A percentile compares a stretch with the other conserved stretches of the same genome.
These are phyloP conservation scores for Zeugodacus cucurbitae DNA, from an alignment of 1,140 invertebrate genomes.

Conservation along the genomic window DNA sequence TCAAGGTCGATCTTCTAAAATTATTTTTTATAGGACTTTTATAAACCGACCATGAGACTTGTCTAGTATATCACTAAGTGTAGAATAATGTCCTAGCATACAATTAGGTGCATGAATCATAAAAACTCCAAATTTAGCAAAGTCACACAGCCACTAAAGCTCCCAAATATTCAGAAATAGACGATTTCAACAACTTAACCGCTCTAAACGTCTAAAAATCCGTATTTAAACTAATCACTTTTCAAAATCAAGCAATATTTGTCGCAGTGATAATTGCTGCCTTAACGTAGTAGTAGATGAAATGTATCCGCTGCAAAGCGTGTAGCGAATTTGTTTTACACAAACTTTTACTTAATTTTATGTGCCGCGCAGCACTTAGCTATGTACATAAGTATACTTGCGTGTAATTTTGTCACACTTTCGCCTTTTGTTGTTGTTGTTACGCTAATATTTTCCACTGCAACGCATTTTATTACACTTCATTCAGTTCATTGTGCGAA, in stretches of 20 bases:
- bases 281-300: neutral
- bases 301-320: neutral
- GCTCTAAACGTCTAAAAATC: no score
- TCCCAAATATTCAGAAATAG: no score
- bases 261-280: neutral
- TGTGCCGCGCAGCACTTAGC: neutral
- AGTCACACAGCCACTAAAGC: no score
- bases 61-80: no score
- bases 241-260: neutral
- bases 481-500: neutral
- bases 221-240: neutral
- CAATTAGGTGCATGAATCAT: no score
- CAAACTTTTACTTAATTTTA: slow-evolving; percentile 15
- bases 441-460: neutral
- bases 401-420: neutral
- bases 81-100: no score
- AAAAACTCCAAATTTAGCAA: no score
- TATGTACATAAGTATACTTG: neutral
- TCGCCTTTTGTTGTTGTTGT: neutral
- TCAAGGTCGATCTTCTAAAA: no score
- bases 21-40: no score
- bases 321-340: neutral
- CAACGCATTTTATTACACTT: neutral
- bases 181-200: no score
- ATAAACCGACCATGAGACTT: no score